A percentile compares a stretch with the other conserved stretches of the same genome.
Conservation (phyloP, 1,140 invertebrate genomes). For the Halictus rubicundus region DNA sequence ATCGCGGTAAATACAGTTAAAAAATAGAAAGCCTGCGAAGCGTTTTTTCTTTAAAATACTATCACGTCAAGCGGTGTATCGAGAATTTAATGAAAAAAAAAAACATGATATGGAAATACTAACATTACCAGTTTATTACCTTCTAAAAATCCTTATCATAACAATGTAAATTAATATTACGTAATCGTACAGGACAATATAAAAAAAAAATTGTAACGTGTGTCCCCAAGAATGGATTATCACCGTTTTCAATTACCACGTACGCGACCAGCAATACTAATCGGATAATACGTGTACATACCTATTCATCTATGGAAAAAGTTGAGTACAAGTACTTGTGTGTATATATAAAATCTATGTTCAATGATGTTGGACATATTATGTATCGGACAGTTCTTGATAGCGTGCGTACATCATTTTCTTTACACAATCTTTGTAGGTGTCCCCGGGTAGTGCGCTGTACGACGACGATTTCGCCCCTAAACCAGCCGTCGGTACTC, state of each 20-base stretch:
- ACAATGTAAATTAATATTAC: constrained; percentile 16
- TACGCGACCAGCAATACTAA: constrained; percentile 37
- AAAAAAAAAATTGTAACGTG: constrained; percentile 41
- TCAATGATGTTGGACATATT: constrained; percentile 58
- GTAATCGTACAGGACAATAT: constrained; percentile 15
- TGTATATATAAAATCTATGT: constrained; percentile 57
- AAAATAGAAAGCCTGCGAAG: neutral
- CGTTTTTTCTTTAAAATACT: neutral
- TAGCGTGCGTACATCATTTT: constrained; percentile 94
- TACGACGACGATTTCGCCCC: constrained; percentile 88
- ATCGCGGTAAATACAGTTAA: neutral
- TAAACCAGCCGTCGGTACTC: constrained; percentile 86
- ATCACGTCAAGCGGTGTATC: constrained; percentile 1
- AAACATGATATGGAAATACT: neutral
- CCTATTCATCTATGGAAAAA: constrained; percentile 59
- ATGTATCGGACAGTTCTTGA: constrained; percentile 86
- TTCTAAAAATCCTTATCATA: constrained; percentile 11
- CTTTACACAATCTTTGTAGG: constrained; percentile 94
- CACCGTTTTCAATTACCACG: constrained; percentile 40
- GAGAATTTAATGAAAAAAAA: constrained; percentile 28
- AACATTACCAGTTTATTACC: constrained; percentile 15
- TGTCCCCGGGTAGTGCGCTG: constrained; percentile 89
- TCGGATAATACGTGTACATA: constrained; percentile 47
- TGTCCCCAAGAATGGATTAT: constrained; percentile 51
- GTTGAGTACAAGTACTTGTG: constrained; percentile 46